Evolutionary conservation across 2,888 invertebrate species (phyloP).

Genomic region (Ectemnius lituratus): DNA sequence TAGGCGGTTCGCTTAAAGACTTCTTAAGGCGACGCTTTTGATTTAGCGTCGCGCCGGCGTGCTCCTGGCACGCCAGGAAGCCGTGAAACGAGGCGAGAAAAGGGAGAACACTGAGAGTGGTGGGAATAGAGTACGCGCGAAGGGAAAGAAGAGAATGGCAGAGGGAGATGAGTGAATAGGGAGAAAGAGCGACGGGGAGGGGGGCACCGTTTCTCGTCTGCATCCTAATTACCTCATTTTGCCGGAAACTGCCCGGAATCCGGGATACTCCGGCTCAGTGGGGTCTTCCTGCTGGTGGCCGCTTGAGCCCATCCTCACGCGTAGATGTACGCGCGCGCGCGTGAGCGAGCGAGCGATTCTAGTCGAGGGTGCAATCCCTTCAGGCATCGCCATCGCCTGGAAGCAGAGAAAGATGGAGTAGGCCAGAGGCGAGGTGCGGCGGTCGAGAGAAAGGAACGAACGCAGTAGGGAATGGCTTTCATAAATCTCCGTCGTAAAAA

Average conservation of each 20-base stretch:
- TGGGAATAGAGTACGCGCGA: conserved; percentile 19
- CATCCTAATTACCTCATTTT: conserved; percentile 78
- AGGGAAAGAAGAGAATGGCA: background rate
- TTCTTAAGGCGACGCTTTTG: conserved; percentile 73
- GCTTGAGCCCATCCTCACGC: conserved; percentile 53
- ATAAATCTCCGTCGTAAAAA: conserved; percentile 78
- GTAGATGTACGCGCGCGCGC: conserved; percentile 12
- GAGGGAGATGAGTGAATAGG: background rate
- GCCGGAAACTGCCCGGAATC: conserved; percentile 72
- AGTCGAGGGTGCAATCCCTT: conserved; percentile 23
- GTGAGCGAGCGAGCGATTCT: too few relatives aligned
- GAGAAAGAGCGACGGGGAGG: conserved; percentile 19
- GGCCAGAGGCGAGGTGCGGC: conserved; percentile 39
- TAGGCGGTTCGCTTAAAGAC: conserved; percentile 66
- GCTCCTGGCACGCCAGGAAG: conserved; percentile 37
- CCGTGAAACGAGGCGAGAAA: conserved; percentile 10
- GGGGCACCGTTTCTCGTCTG: conserved; percentile 68
- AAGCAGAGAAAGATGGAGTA: conserved; percentile 57
- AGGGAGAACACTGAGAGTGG: conserved; percentile 19
- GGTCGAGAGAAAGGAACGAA: conserved; percentile 32
- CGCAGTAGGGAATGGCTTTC: conserved; percentile 63
- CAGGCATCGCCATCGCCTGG: conserved; percentile 10
- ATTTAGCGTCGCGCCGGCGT: conserved; percentile 65
- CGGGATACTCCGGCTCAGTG: conserved; percentile 59
- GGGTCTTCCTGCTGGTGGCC: conserved; percentile 55